Evolutionary conservation across 2,113 vertebrate genomes (phyloP).

Genomic region (Bubo blakistoni): DNA sequence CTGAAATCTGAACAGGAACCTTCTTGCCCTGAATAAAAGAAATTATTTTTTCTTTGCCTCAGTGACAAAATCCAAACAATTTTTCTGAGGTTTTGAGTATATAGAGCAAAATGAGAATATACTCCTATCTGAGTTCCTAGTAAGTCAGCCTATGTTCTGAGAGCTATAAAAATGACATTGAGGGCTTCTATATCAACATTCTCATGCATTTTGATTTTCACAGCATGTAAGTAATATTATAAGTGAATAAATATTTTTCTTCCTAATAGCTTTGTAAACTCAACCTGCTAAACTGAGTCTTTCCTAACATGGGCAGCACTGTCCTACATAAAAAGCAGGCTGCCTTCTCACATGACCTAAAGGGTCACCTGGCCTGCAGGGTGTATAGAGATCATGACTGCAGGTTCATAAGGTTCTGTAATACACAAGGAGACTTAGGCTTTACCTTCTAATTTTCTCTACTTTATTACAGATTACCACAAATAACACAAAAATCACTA

Average conservation of each 20-base stretch:
- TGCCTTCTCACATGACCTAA: fast-evolving
- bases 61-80: neutral
- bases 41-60: neutral
- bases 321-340: neutral
- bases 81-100: neutral
- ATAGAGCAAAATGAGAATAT: neutral
- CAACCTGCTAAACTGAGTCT: neutral
- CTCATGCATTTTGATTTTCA: neutral
- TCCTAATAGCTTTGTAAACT: neutral
- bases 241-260: neutral
- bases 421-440: neutral
- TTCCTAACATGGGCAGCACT: neutral
- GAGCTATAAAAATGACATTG: neutral
- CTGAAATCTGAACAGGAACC: neutral
- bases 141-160: neutral
- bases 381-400: fast-evolving
- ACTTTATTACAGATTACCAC: neutral
- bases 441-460: neutral
- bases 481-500: neutral
- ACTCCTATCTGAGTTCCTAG: neutral
- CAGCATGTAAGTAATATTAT: neutral
- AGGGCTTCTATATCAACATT: neutral
- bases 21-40: neutral
- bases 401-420: fast-evolving
- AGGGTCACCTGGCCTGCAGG: neutral